Evolutionary conservation across 2,888 invertebrate species (phyloP), one percentile per base, ranked within the genome.

Genomic region (Sinelater perroti): DNA sequence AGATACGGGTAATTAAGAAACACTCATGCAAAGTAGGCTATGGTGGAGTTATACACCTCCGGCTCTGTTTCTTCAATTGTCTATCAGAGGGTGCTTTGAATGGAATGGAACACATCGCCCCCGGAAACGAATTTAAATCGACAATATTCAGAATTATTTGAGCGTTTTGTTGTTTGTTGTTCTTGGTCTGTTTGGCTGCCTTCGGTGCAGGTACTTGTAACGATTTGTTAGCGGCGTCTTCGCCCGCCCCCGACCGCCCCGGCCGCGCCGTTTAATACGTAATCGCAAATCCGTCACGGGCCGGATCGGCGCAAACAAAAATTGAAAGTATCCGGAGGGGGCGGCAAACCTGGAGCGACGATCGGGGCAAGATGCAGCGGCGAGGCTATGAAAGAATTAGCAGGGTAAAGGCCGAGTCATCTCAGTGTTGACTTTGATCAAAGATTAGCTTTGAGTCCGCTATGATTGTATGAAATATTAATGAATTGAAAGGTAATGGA

Each of bases 401-500:
- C 69, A 61, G 68, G 55, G 61, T 55, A 59, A 62, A 62, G 62
- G 62, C 62, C 60, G 56, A 57, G 61, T 56, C 57, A 61, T 61
- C 57, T 61, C 57, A 61, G 61, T 72, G 75, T 75, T 74, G 74
- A 75, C 75, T 75, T 75, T 75, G 74, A 75, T 75, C 75, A 75
- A 72, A 74, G 75, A 75, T 75, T 74, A 74, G 75, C 75, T 75
- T 75, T 75, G 75, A 75, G 71, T 71, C 71, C 70, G 70, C 72
- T 72, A 73, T 75, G 76, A 78, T 78, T 77, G 76, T 77, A 79
- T 80, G 78, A 79, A 80, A 79, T 79, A 79, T 80, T 80, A 79
- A 80, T 78, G 77, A 77, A 78, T 80, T 77, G 79, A 80, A 79
- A 79, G 79, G 79, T 79, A 80, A 80, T 80, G 80, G 79, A 80